Conservation (phyloP, 37 sponge, comb jelly and placozoan species). For the Corticium candelabrum region DNA sequence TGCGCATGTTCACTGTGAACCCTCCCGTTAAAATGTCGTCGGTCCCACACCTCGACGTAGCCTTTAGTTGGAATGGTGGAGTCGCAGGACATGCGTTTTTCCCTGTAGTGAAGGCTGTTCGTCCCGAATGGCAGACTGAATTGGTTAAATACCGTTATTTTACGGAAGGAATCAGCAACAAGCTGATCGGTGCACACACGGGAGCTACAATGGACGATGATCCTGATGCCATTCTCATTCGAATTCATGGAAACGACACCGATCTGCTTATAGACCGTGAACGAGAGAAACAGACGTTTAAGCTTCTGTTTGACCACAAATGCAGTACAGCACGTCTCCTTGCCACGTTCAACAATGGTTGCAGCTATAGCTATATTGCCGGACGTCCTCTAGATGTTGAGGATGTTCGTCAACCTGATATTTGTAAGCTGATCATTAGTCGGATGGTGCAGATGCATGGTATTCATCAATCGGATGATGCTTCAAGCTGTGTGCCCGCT, state of each 20-base stretch:
- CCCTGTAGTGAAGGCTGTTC: not conserved
- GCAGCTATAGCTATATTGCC: slow-evolving; percentile 41
- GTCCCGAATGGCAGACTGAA: not conserved
- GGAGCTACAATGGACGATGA: slow-evolving; percentile 7
- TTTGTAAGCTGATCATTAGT: slow-evolving; percentile 27
- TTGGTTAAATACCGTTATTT: not conserved
- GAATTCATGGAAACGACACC: slow-evolving; percentile 53
- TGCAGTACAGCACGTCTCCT: slow-evolving; percentile 36
- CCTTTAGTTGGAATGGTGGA: too few relatives aligned
- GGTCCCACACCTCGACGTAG: too few relatives aligned
- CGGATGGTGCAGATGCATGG: slow-evolving; percentile 55
- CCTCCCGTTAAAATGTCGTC: too few relatives aligned
- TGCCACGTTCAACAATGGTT: slow-evolving; percentile 49
- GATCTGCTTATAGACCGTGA: slow-evolving; percentile 42
- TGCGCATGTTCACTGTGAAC: too few relatives aligned
- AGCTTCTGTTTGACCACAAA: slow-evolving; percentile 10
- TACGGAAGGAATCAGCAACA: slow-evolving; percentile 43
- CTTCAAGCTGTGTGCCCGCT: not conserved
- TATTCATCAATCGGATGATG: not conserved
- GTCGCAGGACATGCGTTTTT: too few relatives aligned
- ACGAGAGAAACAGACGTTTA: slow-evolving; percentile 26
- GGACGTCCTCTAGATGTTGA: slow-evolving; percentile 33
- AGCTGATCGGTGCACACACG: slow-evolving; percentile 25
- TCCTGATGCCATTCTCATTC: slow-evolving; percentile 19
- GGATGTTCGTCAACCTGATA: slow-evolving; percentile 24